These are phyloP conservation scores for Vulpes ferrilata DNA, from an alignment of 2,113 vertebrate species.

Conservation along the genomic window DNA sequence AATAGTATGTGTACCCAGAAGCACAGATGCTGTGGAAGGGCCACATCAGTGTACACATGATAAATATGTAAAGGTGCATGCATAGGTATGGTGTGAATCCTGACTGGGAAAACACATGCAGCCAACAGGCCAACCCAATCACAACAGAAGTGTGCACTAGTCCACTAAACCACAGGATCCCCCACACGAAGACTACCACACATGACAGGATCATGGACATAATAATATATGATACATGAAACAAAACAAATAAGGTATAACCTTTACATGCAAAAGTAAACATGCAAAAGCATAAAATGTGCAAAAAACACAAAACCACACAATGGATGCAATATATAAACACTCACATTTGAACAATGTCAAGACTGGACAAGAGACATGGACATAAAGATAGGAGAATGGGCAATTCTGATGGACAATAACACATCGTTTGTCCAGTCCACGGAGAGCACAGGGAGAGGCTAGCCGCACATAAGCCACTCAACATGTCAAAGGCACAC, in stretches of 20 bases:
- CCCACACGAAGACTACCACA: not conserved
- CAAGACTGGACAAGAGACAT: not conserved
- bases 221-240: not conserved
- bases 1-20: not conserved
- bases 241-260: not conserved
- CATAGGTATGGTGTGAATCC: not conserved
- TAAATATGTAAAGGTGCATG: not conserved
- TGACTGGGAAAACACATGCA: not conserved
- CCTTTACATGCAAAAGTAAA: not conserved
- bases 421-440: not conserved
- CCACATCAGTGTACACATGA: not conserved
- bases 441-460: not conserved
- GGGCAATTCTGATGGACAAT: conserved; percentile 36
- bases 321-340: not conserved
- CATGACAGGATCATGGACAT: not conserved
- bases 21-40: not conserved
- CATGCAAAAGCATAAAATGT: not conserved
- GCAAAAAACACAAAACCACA: not conserved
- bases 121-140: not conserved
- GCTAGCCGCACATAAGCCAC: not conserved
- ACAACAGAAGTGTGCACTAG: not conserved
- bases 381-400: not conserved
- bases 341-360: not conserved
- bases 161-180: not conserved
- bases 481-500: not conserved